Base-by-base conservation (phyloP, 2,888 invertebrate species). In the Tiliacea citrago region DNA sequence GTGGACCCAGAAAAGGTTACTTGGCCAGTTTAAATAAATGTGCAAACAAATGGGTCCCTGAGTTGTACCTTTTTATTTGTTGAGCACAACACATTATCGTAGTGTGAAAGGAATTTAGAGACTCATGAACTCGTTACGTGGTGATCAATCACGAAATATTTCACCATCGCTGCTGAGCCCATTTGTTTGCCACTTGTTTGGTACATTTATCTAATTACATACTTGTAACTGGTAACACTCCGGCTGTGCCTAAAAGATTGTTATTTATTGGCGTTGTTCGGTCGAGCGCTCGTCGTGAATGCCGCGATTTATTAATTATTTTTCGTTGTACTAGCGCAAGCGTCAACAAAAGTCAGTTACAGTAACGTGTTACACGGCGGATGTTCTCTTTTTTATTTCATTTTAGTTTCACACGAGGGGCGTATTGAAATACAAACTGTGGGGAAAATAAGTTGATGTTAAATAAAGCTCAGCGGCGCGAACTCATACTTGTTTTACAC, bases 201-300 rank as follows among this genome's bases (percentile, higher is more conserved):
- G 83, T 82, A 85, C 84, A 84, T 88, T 87, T 85, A 87, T 86
- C 81, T 90, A 90, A 90, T 91, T 89, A 88, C 82, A 84, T 84
- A 82, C 76, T 87, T 77, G 65, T 78, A 73, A 77, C 79, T 88
- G 78, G 77, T 79, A 79, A 75, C 76, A 75, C 71, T 75, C 67
- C 60, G 71, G 74, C 70, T 75, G 67, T 53, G 73, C 75, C 68
- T 78, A 77, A 85, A 79, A 79, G 2, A 85, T 83, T 87, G 79
- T 85, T 88, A 88, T 86, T 88, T 79, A 86, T 85, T 79, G 62
- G 49, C 68, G 62, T 72, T 79, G 67, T 75, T 81, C 53, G 51
- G 72, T 71, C 53, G 62, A 75, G 63, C 57, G 55, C 73, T 61
- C 47, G 49, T 69, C 53, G 55, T 68, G 65, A 68, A 70, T 72